These are phyloP conservation scores for Teleogryllus oceanicus DNA, from an alignment of 2,888 invertebrate genomes.

Conservation along the genomic window DNA sequence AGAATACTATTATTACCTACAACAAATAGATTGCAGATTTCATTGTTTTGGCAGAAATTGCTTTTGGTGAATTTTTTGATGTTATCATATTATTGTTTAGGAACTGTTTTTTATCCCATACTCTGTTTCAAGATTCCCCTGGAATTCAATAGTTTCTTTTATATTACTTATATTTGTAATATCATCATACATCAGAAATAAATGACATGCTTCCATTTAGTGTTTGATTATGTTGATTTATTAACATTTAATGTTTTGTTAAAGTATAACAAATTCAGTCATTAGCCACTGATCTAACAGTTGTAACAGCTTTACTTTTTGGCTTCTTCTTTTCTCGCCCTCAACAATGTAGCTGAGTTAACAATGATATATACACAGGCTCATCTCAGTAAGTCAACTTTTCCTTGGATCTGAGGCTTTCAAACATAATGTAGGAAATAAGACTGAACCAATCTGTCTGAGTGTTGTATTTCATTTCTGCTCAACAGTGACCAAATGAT, in stretches of 20 bases:
- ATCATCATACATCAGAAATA: not conserved
- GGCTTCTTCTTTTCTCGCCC: not conserved
- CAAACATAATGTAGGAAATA: not conserved
- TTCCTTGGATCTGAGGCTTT: not conserved
- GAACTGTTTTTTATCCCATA: not conserved
- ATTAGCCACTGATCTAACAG: constrained; percentile 9
- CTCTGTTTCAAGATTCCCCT: not conserved
- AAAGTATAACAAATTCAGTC: constrained; percentile 18
- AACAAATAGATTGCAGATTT: no score
- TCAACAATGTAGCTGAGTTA: not conserved
- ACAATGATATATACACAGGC: not conserved
- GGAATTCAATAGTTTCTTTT: not conserved
- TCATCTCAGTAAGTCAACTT: not conserved
- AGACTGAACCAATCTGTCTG: not conserved
- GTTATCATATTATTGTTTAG: not conserved
- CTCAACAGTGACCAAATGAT: constrained; percentile 18
- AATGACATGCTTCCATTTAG: constrained; percentile 1
- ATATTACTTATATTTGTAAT: not conserved
- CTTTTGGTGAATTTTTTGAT: no score
- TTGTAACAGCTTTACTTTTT: not conserved
- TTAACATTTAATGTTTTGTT: constrained; percentile 12
- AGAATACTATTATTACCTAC: no score
- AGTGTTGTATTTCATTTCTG: constrained; percentile 10
- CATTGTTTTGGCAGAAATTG: no score
- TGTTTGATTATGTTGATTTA: constrained; percentile 10